Base-by-base conservation (phyloP, 2,797 vertebrate genomes). In the Falco berigora region DNA sequence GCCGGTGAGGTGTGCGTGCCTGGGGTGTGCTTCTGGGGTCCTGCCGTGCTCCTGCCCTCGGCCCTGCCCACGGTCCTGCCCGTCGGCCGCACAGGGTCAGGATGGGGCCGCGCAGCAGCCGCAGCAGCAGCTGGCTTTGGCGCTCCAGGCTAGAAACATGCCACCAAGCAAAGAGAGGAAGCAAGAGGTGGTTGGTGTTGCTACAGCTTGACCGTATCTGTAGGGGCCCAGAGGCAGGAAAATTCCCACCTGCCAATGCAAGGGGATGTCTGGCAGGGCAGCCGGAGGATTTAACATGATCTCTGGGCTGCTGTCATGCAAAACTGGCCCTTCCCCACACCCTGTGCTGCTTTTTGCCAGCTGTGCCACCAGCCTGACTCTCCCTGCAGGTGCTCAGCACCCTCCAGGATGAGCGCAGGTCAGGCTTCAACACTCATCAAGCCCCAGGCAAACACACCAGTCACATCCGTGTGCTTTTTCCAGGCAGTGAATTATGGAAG, bases 1-100 rank as follows among this genome's bases (percentile, higher is more conserved):
- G 27, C n/a, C 3, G 1, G 34, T 20, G 34, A 28, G 8, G 5
- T 3, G 3, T 24, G 0, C 3, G 3, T n/a, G 30, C 20, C 30
- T 22, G 49, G 34, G 34, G 4, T 34, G 24, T 1, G 5, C 2
- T 27, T 24, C 55, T 18, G 44, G 38, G 36, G 30, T 74, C 58
- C 64, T 81, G 62, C 23, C 74, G 27, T 2, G 9, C 53, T 73
- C 50, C 50, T 56, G 49, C 56, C 46, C 13, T 4, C 5, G 8
- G n/a, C 66, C 27, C 44, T 52, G 56, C 40, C 50, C 34, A 42
- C 8, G 1, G 4, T 62, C 15, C 52, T 77, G 36, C 42, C 72
- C 4, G 2, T 53, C 42, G 0, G 5, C 49, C 28, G 34, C 2
- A 1, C 27, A 40, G 53, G 28, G 15, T 24, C 47, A 24, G 40